phyloP scores from a whole-genome alignment of 2,888 invertebrate genomes.

The Halictus ligatus region DNA sequence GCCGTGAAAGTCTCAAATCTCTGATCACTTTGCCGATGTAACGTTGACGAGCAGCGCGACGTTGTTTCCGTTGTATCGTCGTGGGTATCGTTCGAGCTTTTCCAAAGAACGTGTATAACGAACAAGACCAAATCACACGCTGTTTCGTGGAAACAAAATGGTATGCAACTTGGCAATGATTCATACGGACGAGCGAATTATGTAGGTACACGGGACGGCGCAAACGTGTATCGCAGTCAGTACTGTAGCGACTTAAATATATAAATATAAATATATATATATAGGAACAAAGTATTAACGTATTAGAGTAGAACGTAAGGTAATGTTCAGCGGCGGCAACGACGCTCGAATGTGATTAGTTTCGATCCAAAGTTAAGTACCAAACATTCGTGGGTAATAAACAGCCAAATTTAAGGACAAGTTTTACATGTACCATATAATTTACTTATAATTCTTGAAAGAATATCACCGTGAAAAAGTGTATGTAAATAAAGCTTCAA shows the following conservation, averaged over 20 bases:
- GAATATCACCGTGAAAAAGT: constrained; percentile 75
- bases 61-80: neutral
- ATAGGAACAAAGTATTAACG: constrained; percentile 67
- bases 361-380: constrained; percentile 74
- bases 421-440: constrained; percentile 79
- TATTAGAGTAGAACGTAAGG: constrained; percentile 39
- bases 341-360: constrained; percentile 54
- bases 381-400: constrained; percentile 77
- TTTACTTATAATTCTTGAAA: constrained; percentile 80
- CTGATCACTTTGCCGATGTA: neutral
- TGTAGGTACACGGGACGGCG: constrained; percentile 9
- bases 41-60: neutral
- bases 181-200: constrained; percentile 3
- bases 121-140: neutral
- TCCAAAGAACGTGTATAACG: neutral
- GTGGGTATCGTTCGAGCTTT: neutral
- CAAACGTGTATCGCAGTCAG: constrained; percentile 22
- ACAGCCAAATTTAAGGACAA: constrained; percentile 79
- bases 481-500: constrained; percentile 83
- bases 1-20: too few species aligned
- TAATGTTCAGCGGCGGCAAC: constrained; percentile 28
- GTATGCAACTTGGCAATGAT: neutral
- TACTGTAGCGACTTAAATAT: constrained; percentile 38
- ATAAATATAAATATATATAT: neutral
- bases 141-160: constrained; percentile 1